A percentile compares a stretch with the other conserved stretches of the same genome.
phyloP scores from a whole-genome alignment of 2,797 vertebrate genomes.

The Dromococcyx pavoninus region DNA sequence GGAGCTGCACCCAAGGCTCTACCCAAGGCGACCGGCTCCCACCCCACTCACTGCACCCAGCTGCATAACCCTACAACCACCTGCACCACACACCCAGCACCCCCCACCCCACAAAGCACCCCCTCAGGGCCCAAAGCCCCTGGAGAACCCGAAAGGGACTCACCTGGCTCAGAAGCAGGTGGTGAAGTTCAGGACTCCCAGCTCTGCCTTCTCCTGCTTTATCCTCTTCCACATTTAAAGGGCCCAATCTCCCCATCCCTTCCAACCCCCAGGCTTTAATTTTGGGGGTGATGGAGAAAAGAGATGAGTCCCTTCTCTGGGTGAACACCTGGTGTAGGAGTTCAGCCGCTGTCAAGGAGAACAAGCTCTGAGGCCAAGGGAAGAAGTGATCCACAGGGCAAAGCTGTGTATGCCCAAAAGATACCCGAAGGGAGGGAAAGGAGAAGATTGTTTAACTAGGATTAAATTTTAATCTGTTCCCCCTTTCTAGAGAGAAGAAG shows the following conservation, averaged over 20 bases:
- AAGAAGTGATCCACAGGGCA: neutral
- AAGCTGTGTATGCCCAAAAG: neutral
- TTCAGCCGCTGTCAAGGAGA: neutral
- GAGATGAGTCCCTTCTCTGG: neutral
- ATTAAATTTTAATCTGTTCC: conserved; percentile 33
- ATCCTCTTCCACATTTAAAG: neutral
- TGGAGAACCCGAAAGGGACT: neutral
- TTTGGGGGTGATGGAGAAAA: neutral
- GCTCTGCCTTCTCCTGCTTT: neutral
- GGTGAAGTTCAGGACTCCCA: neutral
- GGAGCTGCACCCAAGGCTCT: neutral
- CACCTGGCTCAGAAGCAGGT: neutral
- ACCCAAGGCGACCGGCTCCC: neutral
- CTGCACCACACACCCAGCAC: neutral
- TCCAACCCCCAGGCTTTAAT: neutral
- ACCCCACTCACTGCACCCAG: accelerated
- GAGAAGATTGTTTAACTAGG: conserved; percentile 32
- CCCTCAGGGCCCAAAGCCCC: accelerated
- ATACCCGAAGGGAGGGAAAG: neutral
- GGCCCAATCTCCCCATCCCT: accelerated
- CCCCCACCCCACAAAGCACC: neutral
- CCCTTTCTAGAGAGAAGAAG: neutral
- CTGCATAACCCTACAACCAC: neutral
- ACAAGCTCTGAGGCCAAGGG: neutral
- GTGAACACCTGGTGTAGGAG: accelerated